Conservation (phyloP, 2,113 vertebrate species). For the Poeciliopsis occidentalis region DNA sequence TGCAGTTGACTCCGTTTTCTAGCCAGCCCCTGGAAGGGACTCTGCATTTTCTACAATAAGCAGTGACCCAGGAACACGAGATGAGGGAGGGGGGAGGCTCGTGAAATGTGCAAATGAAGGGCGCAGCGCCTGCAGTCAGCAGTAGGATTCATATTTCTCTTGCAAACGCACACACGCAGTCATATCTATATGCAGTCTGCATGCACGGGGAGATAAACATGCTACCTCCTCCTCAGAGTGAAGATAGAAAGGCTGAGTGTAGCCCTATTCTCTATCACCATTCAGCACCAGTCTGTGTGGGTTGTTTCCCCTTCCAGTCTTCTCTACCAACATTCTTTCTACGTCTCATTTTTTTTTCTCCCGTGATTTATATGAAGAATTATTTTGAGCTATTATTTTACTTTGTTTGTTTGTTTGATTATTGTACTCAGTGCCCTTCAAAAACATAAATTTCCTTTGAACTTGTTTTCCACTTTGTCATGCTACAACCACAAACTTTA, state of each 20-base stretch:
- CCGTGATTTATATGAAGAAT: background rate
- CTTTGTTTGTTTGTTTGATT: background rate
- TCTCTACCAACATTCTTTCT: slow-evolving; percentile 9
- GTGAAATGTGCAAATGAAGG: slow-evolving; percentile 47
- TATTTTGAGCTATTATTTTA: background rate
- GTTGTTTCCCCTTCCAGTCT: slow-evolving; percentile 23
- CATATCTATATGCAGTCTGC: background rate
- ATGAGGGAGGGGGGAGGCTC: slow-evolving; percentile 21
- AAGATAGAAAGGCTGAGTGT: slow-evolving; percentile 32
- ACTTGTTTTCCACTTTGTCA: background rate
- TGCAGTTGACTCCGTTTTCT: slow-evolving; percentile 23
- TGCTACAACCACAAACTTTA: background rate
- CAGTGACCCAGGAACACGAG: slow-evolving; percentile 19
- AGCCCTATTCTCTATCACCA: slow-evolving; percentile 38
- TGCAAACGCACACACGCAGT: background rate
- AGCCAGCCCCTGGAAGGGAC: slow-evolving; percentile 8
- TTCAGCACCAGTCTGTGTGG: slow-evolving; percentile 49
- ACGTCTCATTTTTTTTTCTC: slow-evolving; percentile 16
- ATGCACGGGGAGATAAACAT: slow-evolving; percentile 4
- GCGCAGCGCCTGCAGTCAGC: slow-evolving; percentile 30
- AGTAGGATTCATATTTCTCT: slow-evolving; percentile 30
- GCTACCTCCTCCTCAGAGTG: slow-evolving; percentile 44
- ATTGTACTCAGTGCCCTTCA: background rate
- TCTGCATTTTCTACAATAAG: slow-evolving; percentile 46
- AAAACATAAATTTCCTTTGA: background rate